Conservation (phyloP, 92 coral and sea anemone species). For the Isaurus tuberculatus region DNA sequence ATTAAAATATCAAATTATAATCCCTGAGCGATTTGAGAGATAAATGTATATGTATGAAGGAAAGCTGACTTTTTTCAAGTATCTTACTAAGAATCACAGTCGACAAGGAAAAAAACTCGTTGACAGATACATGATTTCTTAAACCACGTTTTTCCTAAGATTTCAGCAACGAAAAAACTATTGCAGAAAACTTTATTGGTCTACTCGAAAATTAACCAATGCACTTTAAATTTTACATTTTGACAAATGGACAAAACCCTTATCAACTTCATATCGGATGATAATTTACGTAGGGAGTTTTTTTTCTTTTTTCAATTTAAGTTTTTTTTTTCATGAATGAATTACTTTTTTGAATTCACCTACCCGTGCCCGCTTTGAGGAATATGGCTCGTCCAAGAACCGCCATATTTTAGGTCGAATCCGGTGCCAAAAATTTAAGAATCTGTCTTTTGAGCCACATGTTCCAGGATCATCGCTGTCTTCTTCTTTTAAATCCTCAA, state of each 20-base stretch:
- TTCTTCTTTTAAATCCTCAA: slow-evolving; percentile 62
- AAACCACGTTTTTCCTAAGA: slow-evolving; percentile 10
- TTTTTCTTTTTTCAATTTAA: not conserved
- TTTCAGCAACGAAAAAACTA: not conserved
- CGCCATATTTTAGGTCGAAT: slow-evolving; percentile 83
- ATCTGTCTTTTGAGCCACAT: slow-evolving; percentile 56
- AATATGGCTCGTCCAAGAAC: slow-evolving; percentile 82
- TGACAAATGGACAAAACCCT: not conserved
- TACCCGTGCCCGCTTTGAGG: slow-evolving; percentile 85
- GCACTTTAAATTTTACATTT: not conserved
- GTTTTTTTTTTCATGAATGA: not conserved
- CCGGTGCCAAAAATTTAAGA: slow-evolving; percentile 63
- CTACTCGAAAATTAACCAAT: not conserved
- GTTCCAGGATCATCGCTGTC: slow-evolving; percentile 61
- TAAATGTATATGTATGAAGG: not conserved
- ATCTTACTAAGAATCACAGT: slow-evolving; percentile 21
- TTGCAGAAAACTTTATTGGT: not conserved
- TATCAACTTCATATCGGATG: not conserved
- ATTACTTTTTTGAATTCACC: not conserved
- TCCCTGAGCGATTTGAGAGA: not conserved
- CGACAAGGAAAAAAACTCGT: slow-evolving; percentile 18
- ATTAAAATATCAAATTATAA: not conserved
- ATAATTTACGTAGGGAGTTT: not conserved
- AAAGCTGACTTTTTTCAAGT: not conserved
- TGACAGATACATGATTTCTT: not conserved